Evolutionary conservation across 2,888 invertebrate species (phyloP).

Genomic region (Trimorus sp.): DNA sequence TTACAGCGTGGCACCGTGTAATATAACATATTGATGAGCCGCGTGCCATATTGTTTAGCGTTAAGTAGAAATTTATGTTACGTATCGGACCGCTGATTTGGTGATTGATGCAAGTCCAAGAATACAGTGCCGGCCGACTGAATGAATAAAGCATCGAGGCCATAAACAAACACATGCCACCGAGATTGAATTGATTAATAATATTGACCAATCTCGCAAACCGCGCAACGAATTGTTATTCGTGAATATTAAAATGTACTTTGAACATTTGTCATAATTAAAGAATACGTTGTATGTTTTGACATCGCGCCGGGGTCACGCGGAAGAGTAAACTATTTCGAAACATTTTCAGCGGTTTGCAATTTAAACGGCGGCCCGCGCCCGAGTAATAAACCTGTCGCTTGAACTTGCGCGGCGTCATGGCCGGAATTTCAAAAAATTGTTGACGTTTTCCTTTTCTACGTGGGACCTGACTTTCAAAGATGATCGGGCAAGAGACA

Average conservation of each 20-base stretch:
- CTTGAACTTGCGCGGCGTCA: too few species aligned
- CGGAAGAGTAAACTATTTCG: too few species aligned
- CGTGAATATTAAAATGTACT: conserved; percentile 39
- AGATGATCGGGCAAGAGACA: too few species aligned
- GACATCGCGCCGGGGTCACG: not conserved
- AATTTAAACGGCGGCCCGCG: too few species aligned
- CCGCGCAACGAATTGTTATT: conserved; percentile 26
- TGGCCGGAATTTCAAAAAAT: too few species aligned
- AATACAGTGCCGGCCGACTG: conserved; percentile 6
- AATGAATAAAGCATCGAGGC: conserved; percentile 37
- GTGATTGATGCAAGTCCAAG: conserved; percentile 28
- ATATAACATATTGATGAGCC: not conserved
- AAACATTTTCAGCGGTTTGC: not conserved
- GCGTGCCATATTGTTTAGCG: not conserved
- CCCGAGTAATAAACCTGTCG: too few species aligned
- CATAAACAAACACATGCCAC: conserved; percentile 11
- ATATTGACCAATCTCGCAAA: conserved; percentile 32
- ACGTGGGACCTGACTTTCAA: too few species aligned
- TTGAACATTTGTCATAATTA: conserved; percentile 23
- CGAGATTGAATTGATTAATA: conserved; percentile 35
- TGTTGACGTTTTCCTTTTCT: too few species aligned
- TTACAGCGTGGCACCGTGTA: not conserved
- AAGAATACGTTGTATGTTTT: not conserved
- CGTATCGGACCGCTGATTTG: conserved; percentile 12
- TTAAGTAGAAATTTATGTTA: conserved; percentile 10